Base-by-base conservation (phyloP, 2,888 invertebrate species). In the Agapostemon virescens region DNA sequence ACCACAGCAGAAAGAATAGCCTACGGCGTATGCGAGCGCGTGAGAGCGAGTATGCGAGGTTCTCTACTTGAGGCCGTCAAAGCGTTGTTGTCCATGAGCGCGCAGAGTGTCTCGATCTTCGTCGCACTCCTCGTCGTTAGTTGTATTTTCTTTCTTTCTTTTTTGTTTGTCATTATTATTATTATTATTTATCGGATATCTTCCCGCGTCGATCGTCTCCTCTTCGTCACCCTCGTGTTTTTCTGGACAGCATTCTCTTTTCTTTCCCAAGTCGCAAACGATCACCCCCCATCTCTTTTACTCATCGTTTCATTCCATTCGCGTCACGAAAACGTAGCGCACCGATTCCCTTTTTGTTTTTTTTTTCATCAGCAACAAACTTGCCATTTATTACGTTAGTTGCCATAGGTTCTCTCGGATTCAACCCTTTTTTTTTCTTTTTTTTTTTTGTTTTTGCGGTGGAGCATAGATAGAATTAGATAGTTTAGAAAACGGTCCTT, bases 311-410 rank as follows among this genome's bases (percentile, higher is more conserved):
- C 85, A 86, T 87, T 89, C 83, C 85, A 85, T 58, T 38, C 71
- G 63, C 87, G 79, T 70, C 77, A 69, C 79, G 74, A 63, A 42
- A 61, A 33, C 26, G 52, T 52, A 52, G 77, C 70, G 74, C 74
- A 72, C 70, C 58, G 64, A 70, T 33, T 63, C 36, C n/a, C 33
- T 33, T 63, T 63, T 55, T 26, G n/a, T 63, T 63, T 63, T 55
- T 26, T 36, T 63, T 63, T 20, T 13, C n/a, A 11, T 86, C 83
- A 85, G 87, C 87, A 83, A 75, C 33, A 88, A 89, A 91, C 91
- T 91, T 91, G 91, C 91, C 91, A 91, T 91, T 90, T 58, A 89
- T 84, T 90, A 90, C 82, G 86, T 89, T 90, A 90, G 90, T 90
- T 91, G 91, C 91, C 91, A 91, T 91, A 91, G 90, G 90, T 86